Conservation (phyloP, 2,113 vertebrate species). For the Rhegmatorhina hoffmannsi region DNA sequence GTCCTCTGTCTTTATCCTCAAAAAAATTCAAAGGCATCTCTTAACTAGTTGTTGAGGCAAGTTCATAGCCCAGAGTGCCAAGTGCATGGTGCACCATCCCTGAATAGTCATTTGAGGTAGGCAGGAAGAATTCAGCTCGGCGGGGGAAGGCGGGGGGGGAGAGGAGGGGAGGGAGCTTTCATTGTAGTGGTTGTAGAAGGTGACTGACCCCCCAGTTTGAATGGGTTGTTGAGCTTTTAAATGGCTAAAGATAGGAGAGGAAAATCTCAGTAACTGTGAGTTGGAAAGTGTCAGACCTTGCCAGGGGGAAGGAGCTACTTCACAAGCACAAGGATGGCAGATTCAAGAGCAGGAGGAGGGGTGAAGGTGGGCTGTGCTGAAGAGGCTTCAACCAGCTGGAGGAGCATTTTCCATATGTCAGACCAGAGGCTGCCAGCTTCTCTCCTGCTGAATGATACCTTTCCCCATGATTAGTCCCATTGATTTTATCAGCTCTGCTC, state of each 20-base stretch:
- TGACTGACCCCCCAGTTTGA: not conserved
- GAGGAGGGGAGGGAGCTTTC: not conserved
- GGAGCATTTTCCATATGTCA: constrained; percentile 60
- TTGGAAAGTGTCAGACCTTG: not conserved
- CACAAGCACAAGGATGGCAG: not conserved
- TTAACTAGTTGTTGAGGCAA: not conserved
- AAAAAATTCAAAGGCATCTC: not conserved
- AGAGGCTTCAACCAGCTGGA: not conserved
- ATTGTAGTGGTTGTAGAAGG: not conserved
- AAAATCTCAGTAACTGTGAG: not conserved
- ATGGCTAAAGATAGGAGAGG: not conserved
- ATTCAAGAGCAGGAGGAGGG: not conserved
- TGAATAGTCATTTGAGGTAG: not conserved
- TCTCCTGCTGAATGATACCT: constrained; percentile 30
- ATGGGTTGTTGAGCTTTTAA: not conserved
- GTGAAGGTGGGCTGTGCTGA: not conserved
- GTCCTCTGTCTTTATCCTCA: not conserved
- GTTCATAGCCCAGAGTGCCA: not conserved
- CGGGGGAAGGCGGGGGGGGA: no score
- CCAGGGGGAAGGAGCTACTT: not conserved
- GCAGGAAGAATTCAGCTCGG: not conserved
- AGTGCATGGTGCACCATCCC: not conserved
- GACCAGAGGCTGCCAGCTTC: constrained; percentile 45
- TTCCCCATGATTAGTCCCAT: constrained; percentile 52
- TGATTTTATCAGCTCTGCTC: constrained; percentile 23